phyloP scores from a whole-genome alignment of 2,113 vertebrate genomes.

The Pimephales promelas region DNA sequence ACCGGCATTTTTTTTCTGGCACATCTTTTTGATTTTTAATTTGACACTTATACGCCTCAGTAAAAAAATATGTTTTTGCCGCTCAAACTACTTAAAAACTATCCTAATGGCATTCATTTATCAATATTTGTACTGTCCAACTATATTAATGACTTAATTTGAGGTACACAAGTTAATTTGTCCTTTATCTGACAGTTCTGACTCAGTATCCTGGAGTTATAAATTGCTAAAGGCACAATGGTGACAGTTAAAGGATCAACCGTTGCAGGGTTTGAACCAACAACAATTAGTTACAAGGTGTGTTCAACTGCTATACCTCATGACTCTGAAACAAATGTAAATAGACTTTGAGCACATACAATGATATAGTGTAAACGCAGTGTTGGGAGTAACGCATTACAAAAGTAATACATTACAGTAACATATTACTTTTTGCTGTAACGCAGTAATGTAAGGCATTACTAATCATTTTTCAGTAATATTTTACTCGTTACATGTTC shows the following conservation, averaged over 20 bases:
- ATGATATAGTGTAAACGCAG: neutral
- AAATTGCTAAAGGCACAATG: conserved; percentile 1
- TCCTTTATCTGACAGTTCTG: neutral
- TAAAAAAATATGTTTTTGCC: neutral
- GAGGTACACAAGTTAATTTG: neutral
- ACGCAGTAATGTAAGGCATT: too few relatives aligned
- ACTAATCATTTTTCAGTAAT: too few relatives aligned
- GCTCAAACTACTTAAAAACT: neutral
- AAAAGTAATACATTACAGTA: too few relatives aligned
- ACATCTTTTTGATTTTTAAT: neutral
- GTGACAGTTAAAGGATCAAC: neutral
- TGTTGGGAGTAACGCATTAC: too few relatives aligned
- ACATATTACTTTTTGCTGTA: too few relatives aligned
- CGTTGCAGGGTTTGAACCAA: neutral
- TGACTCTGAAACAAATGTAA: neutral
- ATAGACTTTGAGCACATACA: neutral
- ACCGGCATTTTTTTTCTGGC: neutral
- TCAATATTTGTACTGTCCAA: too few relatives aligned
- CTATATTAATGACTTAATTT: neutral
- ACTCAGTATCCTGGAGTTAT: neutral
- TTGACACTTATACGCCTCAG: neutral
- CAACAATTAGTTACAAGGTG: neutral
- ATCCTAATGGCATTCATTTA: neutral
- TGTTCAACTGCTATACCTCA: neutral
- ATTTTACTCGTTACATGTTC: too few relatives aligned